These are phyloP conservation scores for Tonatia bakeri DNA, from an alignment of 2,113 vertebrate species.

Conservation along the genomic window DNA sequence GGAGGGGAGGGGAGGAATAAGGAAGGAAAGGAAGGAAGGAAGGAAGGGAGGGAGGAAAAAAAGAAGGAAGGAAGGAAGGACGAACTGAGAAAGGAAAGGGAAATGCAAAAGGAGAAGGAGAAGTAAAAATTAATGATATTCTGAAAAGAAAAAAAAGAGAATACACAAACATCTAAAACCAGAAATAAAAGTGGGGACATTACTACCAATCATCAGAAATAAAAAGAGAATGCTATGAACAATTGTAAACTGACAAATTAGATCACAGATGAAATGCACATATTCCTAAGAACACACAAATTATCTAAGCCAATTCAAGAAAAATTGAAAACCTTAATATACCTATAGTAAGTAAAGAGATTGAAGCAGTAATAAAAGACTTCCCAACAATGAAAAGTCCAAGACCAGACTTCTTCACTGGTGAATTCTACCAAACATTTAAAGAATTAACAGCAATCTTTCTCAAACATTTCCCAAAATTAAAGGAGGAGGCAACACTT, in stretches of 20 bases:
- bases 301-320: not conserved
- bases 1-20: too few relatives aligned
- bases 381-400: not conserved
- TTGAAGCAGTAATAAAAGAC: not conserved
- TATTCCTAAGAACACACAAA: not conserved
- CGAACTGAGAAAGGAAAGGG: too few relatives aligned
- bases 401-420: not conserved
- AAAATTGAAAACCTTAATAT: not conserved
- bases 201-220: not conserved
- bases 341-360: not conserved
- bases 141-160: not conserved
- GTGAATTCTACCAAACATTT: not conserved
- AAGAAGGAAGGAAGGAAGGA: too few relatives aligned
- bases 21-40: too few relatives aligned
- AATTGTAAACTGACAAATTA: not conserved
- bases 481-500: not conserved
- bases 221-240: not conserved
- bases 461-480: not conserved
- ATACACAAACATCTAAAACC: not conserved
- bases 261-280: not conserved
- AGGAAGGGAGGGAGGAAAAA: too few relatives aligned
- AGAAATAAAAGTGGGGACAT: not conserved
- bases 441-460: not conserved
- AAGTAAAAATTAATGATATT: too few relatives aligned
- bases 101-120: too few relatives aligned